These are phyloP conservation scores for Actinostola sp. DNA, from an alignment of 92 coral and sea anemone genomes.

Conservation along the genomic window DNA sequence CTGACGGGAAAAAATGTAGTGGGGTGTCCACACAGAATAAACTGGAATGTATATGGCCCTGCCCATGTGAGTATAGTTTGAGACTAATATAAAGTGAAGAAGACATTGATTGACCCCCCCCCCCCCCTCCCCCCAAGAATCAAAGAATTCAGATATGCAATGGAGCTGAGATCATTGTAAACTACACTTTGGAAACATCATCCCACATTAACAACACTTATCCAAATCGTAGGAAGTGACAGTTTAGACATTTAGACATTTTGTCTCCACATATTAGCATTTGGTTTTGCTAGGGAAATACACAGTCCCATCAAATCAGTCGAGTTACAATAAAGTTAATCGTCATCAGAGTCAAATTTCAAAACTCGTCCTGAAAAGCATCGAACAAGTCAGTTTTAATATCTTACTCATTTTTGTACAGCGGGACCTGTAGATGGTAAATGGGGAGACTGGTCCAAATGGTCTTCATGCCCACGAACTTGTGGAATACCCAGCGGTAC, in stretches of 20 bases:
- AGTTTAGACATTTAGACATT: too few relatives aligned
- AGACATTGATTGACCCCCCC: background rate
- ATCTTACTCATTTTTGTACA: slow-evolving; percentile 1
- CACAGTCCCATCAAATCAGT: too few relatives aligned
- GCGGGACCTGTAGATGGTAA: slow-evolving; percentile 91
- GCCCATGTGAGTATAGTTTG: slow-evolving; percentile 61
- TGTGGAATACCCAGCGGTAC: slow-evolving; percentile 90
- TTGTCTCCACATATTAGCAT: too few relatives aligned
- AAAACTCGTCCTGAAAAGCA: background rate
- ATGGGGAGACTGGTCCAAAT: slow-evolving; percentile 84
- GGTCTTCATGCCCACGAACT: slow-evolving; percentile 77
- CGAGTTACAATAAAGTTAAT: too few relatives aligned
- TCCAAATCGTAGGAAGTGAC: too few relatives aligned
- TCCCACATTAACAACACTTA: too few relatives aligned
- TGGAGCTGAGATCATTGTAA: too few relatives aligned
- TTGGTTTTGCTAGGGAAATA: too few relatives aligned
- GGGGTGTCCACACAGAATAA: slow-evolving; percentile 71
- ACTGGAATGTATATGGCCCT: slow-evolving; percentile 92
- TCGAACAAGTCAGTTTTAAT: background rate
- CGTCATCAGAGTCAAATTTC: too few relatives aligned
- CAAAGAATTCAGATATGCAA: too few relatives aligned
- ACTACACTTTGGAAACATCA: too few relatives aligned
- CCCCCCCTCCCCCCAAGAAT: too few relatives aligned
- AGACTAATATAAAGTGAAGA: background rate
- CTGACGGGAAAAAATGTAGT: slow-evolving; percentile 79